Evolutionary conservation across 2,113 vertebrate species (phyloP).

Genomic region (Phocoena phocoena): DNA sequence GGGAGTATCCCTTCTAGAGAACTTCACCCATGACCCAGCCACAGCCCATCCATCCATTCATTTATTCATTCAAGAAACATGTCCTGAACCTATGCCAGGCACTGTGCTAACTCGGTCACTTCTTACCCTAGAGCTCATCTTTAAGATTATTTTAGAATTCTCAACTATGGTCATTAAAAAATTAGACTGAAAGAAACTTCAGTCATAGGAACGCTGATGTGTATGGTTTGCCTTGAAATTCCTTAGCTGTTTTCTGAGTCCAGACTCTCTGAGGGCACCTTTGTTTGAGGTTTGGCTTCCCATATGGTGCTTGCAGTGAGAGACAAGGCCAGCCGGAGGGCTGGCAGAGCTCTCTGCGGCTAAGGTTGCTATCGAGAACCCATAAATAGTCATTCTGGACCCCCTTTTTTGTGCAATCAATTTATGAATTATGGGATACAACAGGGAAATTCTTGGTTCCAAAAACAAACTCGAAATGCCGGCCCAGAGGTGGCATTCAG

Average conservation of each 20-base stretch:
- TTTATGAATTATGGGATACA: background rate
- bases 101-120: background rate
- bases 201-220: background rate
- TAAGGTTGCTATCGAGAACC: background rate
- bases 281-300: slow-evolving; percentile 25
- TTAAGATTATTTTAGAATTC: slow-evolving; percentile 28
- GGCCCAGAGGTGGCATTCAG: background rate
- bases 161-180: background rate
- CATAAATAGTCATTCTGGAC: background rate
- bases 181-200: background rate
- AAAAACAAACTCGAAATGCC: slow-evolving; percentile 16
- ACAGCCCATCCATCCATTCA: background rate
- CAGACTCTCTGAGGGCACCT: background rate
- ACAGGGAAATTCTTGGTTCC: background rate
- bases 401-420: background rate
- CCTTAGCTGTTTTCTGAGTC: background rate
- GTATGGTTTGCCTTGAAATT: background rate
- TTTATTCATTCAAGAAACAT: background rate
- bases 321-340: background rate
- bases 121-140: background rate
- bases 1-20: background rate
- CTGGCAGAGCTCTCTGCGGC: background rate
- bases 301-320: background rate
- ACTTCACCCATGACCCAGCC: background rate
- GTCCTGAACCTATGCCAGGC: background rate